Evolutionary conservation across 2,113 vertebrate species (phyloP), one percentile per base, ranked within the genome.

Genomic region (Larimichthys polyactis): DNA sequence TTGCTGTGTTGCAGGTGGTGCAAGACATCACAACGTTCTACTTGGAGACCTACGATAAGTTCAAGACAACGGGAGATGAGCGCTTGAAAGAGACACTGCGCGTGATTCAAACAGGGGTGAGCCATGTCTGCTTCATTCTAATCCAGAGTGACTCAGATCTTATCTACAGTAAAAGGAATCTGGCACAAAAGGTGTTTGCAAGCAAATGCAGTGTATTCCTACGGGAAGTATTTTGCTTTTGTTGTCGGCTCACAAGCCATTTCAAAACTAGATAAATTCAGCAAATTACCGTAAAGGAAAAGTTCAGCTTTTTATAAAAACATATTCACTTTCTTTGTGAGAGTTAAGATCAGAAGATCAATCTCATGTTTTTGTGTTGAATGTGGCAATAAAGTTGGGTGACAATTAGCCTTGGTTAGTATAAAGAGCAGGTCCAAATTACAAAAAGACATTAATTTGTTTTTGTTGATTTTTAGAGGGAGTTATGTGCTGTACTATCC

Each of bases 11-110:
- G 22, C 81, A 99, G 98, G 94, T 99, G 82, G 95, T 94, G 79
- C 75, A 94, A 0, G 96, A 98, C 67, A 79, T 99, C 40, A 93
- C 96, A 70, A 43, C 89, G 0, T 97, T 98, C 83, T 99, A 99
- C 87, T 32, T 2, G 14, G 93, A 96, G 43, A 95, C 96, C 1
- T 97, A 97, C 78, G 65, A 24, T 0, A 96, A 97, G 51, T 96
- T 90, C 52, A 75, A 94, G 72, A 5, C 5, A 0, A 83, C 8
- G 29, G 82, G 86, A 64, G 94, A 96, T 3, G 20, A 14, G 8
- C 88, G 86, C 51, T 84, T 93, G 63, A 96, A 65, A 86, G 95
- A 97, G 3, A 97, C 97, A 0, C 94, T 99, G 69, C 95, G 81
- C 22, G 87, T 96, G 59, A 95, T 99, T 89, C 97, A 99, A 71